Evolutionary conservation across 2,888 invertebrate species (phyloP), one percentile per base, ranked within the genome.

Genomic region (Folsomia manolachei): DNA sequence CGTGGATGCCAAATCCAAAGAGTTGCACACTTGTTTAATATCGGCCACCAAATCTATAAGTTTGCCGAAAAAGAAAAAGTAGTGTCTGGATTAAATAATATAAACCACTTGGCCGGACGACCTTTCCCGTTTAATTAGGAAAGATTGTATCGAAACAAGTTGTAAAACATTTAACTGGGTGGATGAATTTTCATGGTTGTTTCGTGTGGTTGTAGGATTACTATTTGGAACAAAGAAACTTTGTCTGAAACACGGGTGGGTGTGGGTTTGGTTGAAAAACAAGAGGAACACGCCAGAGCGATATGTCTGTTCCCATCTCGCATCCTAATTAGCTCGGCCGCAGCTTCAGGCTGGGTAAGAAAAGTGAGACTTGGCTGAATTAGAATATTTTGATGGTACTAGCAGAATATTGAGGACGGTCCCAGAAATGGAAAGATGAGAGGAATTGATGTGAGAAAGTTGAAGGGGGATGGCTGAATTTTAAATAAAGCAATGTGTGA

Each of bases 401-500:
- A n/a, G 51, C 21, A 62, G 26, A 51, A 26, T n/a, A n/a, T n/a
- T 18, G 39, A 51, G 52, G 39, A 63, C 21, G 18, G 52, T 26
- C 52, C 27, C 7, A 61, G 27, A 70, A 14, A 69, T 27, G 21
- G 61, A 70, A 67, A 67, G 63, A 70, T 63, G 63, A 70, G 63
- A 19, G 63, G 39, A 70, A 62, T 63, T 63, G 63, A 70, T 70
- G 62, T 70, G 63, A 69, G 66, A 72, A 70, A 71, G 63, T 68
- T 72, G 63, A 65, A 72, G 65, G 63, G 71, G 60, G n/a, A 56
- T 53, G 72, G 70, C 72, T 75, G 74, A 77, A 77, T 77, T 80
- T 77, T 73, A 77, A 77, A 75, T 78, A 75, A 75, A 73, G 66
- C 56, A n/a, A n/a, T n/a, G n/a, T n/a, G n/a, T n/a, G n/a, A 73